phyloP scores from a whole-genome alignment of 2,888 invertebrate species.

The Homarus gammarus region DNA sequence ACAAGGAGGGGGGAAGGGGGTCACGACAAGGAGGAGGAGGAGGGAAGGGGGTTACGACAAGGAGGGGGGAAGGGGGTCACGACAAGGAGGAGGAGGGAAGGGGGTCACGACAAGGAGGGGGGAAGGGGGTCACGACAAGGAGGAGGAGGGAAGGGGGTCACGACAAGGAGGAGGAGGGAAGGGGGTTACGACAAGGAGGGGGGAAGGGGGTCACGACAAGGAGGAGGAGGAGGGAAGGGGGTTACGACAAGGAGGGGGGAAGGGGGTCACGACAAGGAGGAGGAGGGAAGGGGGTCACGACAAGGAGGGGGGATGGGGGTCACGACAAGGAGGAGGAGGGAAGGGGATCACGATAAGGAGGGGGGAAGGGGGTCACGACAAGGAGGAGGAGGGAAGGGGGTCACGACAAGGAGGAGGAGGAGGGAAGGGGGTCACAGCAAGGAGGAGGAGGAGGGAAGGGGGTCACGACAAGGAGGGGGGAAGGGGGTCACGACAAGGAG shows the following conservation, averaged over 20 bases:
- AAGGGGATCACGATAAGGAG: neutral
- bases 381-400: neutral
- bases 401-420: too few relatives aligned
- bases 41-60: neutral
- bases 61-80: neutral
- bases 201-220: too few relatives aligned
- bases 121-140: neutral
- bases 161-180: too few relatives aligned
- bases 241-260: neutral
- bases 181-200: too few relatives aligned
- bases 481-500: neutral
- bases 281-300: neutral
- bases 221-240: too few relatives aligned
- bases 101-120: neutral
- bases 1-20: neutral
- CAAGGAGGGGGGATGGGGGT: neutral
- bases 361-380: neutral
- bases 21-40: too few relatives aligned
- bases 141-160: neutral
- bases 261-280: neutral
- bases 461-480: neutral
- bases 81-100: neutral
- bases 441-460: neutral
- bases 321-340: too few relatives aligned
- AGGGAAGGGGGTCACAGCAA: neutral